Conservation (phyloP, 2,888 invertebrate genomes). For the Cordilura impudica region DNA sequence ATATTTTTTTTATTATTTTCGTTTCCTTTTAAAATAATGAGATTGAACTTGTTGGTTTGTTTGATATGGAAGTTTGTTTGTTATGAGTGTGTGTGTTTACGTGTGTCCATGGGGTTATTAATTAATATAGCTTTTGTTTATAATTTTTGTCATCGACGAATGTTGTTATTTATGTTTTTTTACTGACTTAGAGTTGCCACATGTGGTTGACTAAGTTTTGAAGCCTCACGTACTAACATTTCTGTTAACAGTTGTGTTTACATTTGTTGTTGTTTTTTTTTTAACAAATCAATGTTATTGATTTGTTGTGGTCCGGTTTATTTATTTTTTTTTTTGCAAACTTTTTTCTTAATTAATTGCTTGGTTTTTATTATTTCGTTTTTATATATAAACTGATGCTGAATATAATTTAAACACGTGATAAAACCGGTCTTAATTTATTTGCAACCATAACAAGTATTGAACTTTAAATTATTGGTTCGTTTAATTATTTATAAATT, state of each 20-base stretch:
- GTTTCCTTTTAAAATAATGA: no score
- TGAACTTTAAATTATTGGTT: not conserved
- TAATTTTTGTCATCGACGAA: no score
- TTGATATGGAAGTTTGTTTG: no score
- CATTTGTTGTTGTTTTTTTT: not conserved
- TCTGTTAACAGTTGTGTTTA: not conserved
- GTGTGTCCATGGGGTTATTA: not conserved
- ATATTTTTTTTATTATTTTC: no score
- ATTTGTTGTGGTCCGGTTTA: not conserved
- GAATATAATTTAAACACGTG: slow-evolving; percentile 49
- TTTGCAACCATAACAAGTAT: not conserved
- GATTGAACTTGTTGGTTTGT: no score
- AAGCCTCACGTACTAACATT: not conserved
- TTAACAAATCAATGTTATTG: not conserved
- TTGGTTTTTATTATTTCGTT: no score
- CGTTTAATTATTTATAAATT: not conserved
- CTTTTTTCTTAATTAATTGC: not conserved
- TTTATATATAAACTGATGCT: not conserved
- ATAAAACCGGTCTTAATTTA: slow-evolving; percentile 51
- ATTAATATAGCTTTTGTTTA: not conserved
- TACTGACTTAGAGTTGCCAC: not conserved
- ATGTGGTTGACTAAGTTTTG: not conserved
- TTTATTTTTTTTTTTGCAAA: no score
- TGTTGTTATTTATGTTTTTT: not conserved
- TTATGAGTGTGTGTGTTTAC: no score